Percentiles rank a stretch among this genome's conserved stretches.
These are phyloP conservation scores for Argyresthia goedartella DNA, from an alignment of 2,888 invertebrate genomes.

Conservation along the genomic window DNA sequence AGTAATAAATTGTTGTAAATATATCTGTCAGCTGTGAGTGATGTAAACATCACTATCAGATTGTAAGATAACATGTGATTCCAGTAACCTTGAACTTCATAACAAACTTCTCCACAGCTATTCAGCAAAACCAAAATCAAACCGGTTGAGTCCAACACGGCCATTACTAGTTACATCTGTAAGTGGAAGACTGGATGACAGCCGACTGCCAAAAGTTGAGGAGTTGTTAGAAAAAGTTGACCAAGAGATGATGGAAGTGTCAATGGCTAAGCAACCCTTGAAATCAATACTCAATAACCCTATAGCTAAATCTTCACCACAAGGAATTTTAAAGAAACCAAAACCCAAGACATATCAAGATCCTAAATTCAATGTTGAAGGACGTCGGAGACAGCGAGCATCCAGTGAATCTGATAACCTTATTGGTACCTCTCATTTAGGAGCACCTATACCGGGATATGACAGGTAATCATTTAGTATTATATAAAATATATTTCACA, in stretches of 20 bases:
- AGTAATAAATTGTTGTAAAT: too few relatives aligned
- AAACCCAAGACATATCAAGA: constrained; percentile 43
- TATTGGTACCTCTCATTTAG: constrained; percentile 30
- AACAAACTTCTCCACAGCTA: constrained; percentile 32
- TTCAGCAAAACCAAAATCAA: constrained; percentile 44
- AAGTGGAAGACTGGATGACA: constrained; percentile 18
- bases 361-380: constrained; percentile 33
- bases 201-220: constrained; percentile 55
- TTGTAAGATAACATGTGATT: too few relatives aligned
- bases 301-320: constrained; percentile 43
- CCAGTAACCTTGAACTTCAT: too few relatives aligned
- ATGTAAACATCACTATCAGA: too few relatives aligned
- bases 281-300: constrained; percentile 64
- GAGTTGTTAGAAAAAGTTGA: constrained; percentile 57
- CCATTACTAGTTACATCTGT: constrained; percentile 18
- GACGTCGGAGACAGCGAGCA: constrained; percentile 56
- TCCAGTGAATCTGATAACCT: constrained; percentile 61
- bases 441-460: constrained; percentile 42
- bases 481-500: too few relatives aligned
- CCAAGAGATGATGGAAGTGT: constrained; percentile 51
- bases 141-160: constrained; percentile 45
- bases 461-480: constrained; percentile 36
- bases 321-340: constrained; percentile 56
- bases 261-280: constrained; percentile 44
- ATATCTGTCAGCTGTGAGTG: too few relatives aligned